phyloP scores from a whole-genome alignment of 2,888 invertebrate genomes.

The Cephus sareptanus region DNA sequence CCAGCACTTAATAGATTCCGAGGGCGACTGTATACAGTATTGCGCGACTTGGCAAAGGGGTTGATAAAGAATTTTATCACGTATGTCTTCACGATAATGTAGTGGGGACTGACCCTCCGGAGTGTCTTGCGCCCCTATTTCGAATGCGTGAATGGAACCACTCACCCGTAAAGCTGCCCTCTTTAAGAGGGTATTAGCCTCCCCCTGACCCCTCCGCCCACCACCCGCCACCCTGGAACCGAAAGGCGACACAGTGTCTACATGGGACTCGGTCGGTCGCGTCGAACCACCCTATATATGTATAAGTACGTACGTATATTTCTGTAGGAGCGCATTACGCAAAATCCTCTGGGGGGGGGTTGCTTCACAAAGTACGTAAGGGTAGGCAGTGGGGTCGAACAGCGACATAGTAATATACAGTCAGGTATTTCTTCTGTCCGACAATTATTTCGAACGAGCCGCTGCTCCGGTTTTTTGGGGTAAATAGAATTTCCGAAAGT shows the following conservation, averaged over 20 bases:
- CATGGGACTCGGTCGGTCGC: conserved; percentile 13
- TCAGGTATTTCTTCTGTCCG: neutral
- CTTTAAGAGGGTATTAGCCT: conserved; percentile 42
- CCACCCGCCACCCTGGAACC: neutral
- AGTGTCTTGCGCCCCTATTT: conserved; percentile 23
- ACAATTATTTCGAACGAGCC: neutral
- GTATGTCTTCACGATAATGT: conserved; percentile 7
- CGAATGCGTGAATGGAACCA: conserved; percentile 39
- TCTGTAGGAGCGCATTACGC: neutral
- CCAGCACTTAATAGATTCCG: neutral
- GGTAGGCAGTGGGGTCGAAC: neutral
- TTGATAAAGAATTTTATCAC: conserved; percentile 6
- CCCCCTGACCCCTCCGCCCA: conserved; percentile 19
- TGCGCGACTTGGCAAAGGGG: neutral
- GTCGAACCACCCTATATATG: conserved; percentile 16
- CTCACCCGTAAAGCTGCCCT: conserved; percentile 40
- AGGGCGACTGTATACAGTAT: neutral
- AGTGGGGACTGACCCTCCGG: neutral
- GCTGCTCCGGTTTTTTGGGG: neutral
- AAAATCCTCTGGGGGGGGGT: neutral
- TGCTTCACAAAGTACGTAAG: neutral
- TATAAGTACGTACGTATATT: conserved; percentile 12
- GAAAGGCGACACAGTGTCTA: conserved; percentile 39
- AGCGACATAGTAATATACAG: neutral
- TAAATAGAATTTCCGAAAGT: neutral